Evolutionary conservation across 2,113 vertebrate species (phyloP).

Genomic region (Podilymbus podiceps): DNA sequence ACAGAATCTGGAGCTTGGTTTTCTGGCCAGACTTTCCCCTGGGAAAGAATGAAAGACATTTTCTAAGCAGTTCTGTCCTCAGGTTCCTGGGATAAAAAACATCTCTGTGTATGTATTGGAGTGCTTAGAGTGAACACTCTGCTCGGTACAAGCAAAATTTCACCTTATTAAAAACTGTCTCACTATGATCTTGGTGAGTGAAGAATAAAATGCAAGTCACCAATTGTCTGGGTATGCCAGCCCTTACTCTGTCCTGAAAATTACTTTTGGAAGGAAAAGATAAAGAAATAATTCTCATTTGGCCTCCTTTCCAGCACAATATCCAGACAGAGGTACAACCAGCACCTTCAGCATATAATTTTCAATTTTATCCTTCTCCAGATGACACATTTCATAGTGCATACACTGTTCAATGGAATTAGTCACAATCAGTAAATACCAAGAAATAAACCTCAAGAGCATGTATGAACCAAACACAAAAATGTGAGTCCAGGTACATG

Average conservation of each 20-base stretch:
- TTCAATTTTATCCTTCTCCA: background rate
- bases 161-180: background rate
- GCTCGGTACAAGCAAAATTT: background rate
- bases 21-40: background rate
- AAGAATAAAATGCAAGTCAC: background rate
- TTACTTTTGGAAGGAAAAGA: background rate
- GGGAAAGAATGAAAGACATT: background rate
- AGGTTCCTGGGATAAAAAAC: background rate
- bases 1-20: background rate
- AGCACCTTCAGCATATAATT: background rate
- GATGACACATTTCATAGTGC: background rate
- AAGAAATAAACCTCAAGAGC: background rate
- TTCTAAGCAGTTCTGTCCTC: background rate
- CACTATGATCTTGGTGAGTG: background rate
- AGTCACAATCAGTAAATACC: background rate
- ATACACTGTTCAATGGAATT: rapidly evolving
- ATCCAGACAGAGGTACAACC: background rate
- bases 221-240: background rate
- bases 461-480: background rate
- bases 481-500: background rate
- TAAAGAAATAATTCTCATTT: background rate
- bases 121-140: background rate
- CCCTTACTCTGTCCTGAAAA: background rate
- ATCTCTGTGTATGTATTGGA: background rate
- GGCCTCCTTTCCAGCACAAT: background rate